Base-by-base conservation (phyloP, 1,140 invertebrate genomes). In the Rhizoglyphus robini region DNA sequence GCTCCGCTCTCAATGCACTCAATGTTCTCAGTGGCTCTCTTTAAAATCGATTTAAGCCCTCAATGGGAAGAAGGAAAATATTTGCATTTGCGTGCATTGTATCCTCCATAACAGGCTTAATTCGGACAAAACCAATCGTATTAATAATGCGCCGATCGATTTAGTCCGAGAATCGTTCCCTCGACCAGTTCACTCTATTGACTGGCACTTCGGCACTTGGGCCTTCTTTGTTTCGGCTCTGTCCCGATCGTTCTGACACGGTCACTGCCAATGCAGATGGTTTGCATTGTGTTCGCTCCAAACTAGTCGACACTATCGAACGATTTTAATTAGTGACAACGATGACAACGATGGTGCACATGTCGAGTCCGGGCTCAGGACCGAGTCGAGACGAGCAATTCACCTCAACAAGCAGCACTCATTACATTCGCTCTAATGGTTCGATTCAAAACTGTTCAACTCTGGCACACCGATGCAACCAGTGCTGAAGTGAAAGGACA, bases 1-100 rank as follows among this genome's bases (percentile, higher is more conserved):
- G 51, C 8, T 11, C 36, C 8, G 8, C 36, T 41, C 8, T 41
- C 36, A 11, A 41, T 41, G 36, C 18, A 41, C 36, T 41, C 36
- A 41, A 41, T 41, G 36, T 8, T 11, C 36, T 41, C 36, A 18
- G 36, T 41, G 18, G 23, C 51, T 54, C 51, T 54, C 51, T 54
- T 54, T 54, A 54, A 54, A 54, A 54, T 54, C 51, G 51, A 54
- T 54, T 54, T 54, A 54, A 54, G 51, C 51, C 51, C 8, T 54
- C 51, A 54, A 54, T 54, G 51, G 20, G 41, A 23, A 46, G 23
- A 54, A 54, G 31, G 8, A 54, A 54, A 54, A 54, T 54, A 54
- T 54, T 54, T 54, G 51, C 51, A 54, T 54, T 54, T 54, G 51
- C 15, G n/a, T 23, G 51, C 51, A 11, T 54, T 54, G 51, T 54